phyloP scores from a whole-genome alignment of 2,113 vertebrate genomes.

The Synodontis membranacea region DNA sequence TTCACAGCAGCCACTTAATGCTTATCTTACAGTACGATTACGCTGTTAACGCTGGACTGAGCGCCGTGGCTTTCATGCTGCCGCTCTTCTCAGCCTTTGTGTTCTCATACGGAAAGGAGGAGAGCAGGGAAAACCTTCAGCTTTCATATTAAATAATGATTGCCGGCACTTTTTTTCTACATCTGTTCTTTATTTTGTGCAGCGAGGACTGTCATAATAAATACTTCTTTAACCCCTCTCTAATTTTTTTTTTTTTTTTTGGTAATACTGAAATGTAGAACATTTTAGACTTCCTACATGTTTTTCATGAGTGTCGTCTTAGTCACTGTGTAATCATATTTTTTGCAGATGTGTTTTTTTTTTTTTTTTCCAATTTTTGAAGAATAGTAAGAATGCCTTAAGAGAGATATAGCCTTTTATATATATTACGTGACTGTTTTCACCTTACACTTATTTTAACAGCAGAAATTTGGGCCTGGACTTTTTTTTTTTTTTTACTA shows the following conservation, averaged over 20 bases:
- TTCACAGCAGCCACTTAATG: constrained; percentile 58
- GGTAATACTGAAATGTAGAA: constrained; percentile 67
- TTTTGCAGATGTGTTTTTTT: constrained; percentile 7
- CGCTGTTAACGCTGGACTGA: constrained; percentile 36
- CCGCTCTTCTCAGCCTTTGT: constrained; percentile 57
- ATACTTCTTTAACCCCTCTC: constrained; percentile 48
- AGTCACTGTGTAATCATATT: constrained; percentile 37
- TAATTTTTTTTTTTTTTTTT: constrained; percentile 50
- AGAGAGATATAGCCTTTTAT: constrained; percentile 15
- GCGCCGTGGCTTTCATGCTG: constrained; percentile 57
- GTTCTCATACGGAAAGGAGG: constrained; percentile 62
- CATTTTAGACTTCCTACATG: constrained; percentile 57
- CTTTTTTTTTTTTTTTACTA: neutral
- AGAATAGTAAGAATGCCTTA: constrained; percentile 33
- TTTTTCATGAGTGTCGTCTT: constrained; percentile 48
- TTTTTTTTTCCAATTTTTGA: constrained; percentile 24
- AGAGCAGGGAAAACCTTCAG: constrained; percentile 58
- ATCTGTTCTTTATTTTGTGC: constrained; percentile 56
- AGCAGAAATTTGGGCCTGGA: constrained; percentile 14
- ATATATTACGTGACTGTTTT: neutral
- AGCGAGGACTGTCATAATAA: constrained; percentile 60
- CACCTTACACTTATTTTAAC: constrained; percentile 13
- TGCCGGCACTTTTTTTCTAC: constrained; percentile 63
- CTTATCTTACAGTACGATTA: constrained; percentile 34
- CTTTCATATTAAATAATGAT: constrained; percentile 63